Base-by-base conservation (phyloP, 2,797 vertebrate species). In the Hydrolagus colliei region DNA sequence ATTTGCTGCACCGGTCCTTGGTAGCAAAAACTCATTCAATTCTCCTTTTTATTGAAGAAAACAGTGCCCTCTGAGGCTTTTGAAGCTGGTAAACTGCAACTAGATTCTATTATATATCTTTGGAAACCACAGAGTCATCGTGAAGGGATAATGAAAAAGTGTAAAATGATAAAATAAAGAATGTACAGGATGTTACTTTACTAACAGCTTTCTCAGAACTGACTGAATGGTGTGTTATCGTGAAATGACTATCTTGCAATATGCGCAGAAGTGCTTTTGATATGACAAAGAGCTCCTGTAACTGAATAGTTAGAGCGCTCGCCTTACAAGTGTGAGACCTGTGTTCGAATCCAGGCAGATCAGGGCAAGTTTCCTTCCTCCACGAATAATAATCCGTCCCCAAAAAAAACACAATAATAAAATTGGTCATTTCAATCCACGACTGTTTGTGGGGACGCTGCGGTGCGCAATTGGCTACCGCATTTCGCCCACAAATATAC, bases 51-150 rank as follows among this genome's bases (percentile, higher is more conserved):
- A 84, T 68, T 84, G 79, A 2, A 52, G 79, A 84, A 84, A 84
- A 84, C 41, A 20, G 65, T 68, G 32, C 35, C 16, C 79, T 68
- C 27, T 18, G n/a, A 35, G 5, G 6, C 79, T 41, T 84, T 84
- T 84, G 79, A 84, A 84, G 79, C 65, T 20, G 41, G 65, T 41
- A 84, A 84, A 84, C 71, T 41, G 65, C 79, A 84, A 11, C 79
- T 71, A 1, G 32, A 22, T 84, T 84, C 79, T 71, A 71, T 84
- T 84, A 68, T 84, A 41, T 71, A 84, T 41, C 65, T 84, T 71
- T 71, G 79, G 68, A 84, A 67, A 71, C 32, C 65, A 71, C 41
- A 32, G 27, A 84, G 18, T 35, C 63, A 3, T 84, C 65, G 79
- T 84, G 79, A 27, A 27, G 27, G 27, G 79, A 84, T 41, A 84